Evolutionary conservation across 2,888 invertebrate species (phyloP), one percentile per base, ranked within the genome.

Genomic region (Zele albiditarsus): DNA sequence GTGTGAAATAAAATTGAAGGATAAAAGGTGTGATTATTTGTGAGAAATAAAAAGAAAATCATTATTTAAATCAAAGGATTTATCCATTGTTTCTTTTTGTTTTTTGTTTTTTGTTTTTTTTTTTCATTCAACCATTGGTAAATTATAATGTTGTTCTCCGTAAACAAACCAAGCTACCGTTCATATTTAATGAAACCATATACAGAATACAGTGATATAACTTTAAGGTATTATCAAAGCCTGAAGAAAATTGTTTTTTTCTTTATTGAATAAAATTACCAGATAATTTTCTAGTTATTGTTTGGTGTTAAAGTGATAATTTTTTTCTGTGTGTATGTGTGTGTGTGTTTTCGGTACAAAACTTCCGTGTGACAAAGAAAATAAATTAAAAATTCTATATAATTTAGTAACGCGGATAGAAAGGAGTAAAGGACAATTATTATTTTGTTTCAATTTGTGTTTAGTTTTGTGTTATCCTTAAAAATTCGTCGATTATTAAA

Each of bases 161-260:
- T 80, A 78, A 84, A 84, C 82, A 84, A 84, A 84, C 81, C 82
- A 82, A 84, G 80, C 80, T 81, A 81, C 82, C 81, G 81, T 83
- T 16, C 25, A 83, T 79, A 81, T 75, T 78, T 80, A 81, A 80
- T 82, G 81, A 84, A 84, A 82, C 81, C 81, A 82, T 84, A 79
- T 84, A 84, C 83, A 83, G 79, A 81, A 80, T 80, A 79, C 80
- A 82, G 67, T 69, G 75, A 23, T 73, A 70, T 78, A 78, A 77
- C 77, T 77, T 68, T 14, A 53, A 46, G n/a, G 16, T 68, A 53
- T 8, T 67, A 14, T 27, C n/a, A 27, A 31, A 28, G 62, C 31
- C 31, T 62, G 31, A 12, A 62, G 16, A 62, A 12, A 16, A 25
- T 60, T 5, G 16, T 60, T 27, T 60, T 74, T 25, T 31, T 68